These are phyloP conservation scores for Dorcus hopei DNA, from an alignment of 2,888 invertebrate genomes.

Conservation along the genomic window DNA sequence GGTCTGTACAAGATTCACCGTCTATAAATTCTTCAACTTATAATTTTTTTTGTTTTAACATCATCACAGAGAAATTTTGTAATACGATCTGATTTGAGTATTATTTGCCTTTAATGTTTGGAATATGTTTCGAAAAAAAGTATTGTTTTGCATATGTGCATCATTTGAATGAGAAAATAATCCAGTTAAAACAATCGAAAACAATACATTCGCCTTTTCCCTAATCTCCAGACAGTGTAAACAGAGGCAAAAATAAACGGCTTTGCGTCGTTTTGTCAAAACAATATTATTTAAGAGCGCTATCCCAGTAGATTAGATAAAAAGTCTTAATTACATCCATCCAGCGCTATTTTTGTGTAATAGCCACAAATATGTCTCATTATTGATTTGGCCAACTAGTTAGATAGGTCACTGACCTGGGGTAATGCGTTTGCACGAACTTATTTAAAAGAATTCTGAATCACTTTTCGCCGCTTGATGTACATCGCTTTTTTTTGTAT, in stretches of 20 bases:
- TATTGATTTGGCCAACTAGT: slow-evolving; percentile 28
- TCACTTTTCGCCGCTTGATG: slow-evolving; percentile 8
- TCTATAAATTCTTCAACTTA: too few relatives aligned
- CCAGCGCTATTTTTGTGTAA: slow-evolving; percentile 12
- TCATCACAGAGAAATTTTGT: too few relatives aligned
- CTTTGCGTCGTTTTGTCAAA: slow-evolving; percentile 9
- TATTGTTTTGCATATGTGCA: too few relatives aligned
- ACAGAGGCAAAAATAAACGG: slow-evolving; percentile 13
- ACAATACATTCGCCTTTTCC: slow-evolving; percentile 4
- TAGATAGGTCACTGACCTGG: slow-evolving; percentile 30
- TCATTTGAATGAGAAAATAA: too few relatives aligned
- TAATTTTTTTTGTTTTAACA: too few relatives aligned
- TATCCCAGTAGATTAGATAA: slow-evolving; percentile 10
- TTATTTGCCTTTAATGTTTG: too few relatives aligned
- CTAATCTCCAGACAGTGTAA: slow-evolving; percentile 16
- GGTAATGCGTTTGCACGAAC: slow-evolving; percentile 25
- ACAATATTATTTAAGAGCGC: slow-evolving; percentile 4
- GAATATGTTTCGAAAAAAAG: too few relatives aligned
- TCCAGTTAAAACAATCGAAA: neutral
- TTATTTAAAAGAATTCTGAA: slow-evolving; percentile 20
- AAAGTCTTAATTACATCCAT: slow-evolving; percentile 3
- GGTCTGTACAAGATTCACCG: too few relatives aligned
- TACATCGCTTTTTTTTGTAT: neutral
- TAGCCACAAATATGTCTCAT: slow-evolving; percentile 14
- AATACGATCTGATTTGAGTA: too few relatives aligned